A percentile compares a stretch with the other conserved stretches of the same genome.
phyloP scores from a whole-genome alignment of 2,888 invertebrate species.

The Rhingia campestris region DNA sequence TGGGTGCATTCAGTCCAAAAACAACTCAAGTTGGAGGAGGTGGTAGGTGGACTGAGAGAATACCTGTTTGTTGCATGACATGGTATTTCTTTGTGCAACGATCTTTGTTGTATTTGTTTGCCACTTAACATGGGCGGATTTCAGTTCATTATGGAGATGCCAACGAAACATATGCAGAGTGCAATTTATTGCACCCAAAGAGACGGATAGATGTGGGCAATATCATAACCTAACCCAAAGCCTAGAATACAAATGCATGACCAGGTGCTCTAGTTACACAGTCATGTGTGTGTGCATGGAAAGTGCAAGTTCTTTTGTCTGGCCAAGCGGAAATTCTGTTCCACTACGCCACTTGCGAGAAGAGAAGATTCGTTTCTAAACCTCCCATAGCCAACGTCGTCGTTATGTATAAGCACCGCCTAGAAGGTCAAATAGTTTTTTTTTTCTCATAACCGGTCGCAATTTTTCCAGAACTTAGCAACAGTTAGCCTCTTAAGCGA shows the following conservation, averaged over 20 bases:
- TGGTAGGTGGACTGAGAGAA: constrained; percentile 17
- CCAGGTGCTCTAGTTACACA: neutral
- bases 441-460: constrained; percentile 26
- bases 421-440: constrained; percentile 39
- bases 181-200: neutral
- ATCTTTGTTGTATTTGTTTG: neutral
- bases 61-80: constrained; percentile 50
- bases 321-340: constrained; percentile 26
- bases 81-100: constrained; percentile 52
- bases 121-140: constrained; percentile 27
- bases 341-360: neutral
- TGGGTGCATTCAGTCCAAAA: constrained; percentile 21
- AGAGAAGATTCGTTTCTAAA: neutral
- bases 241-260: neutral
- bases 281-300: constrained; percentile 1
- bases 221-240: constrained; percentile 4
- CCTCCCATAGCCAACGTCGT: neutral
- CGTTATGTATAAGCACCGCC: constrained; percentile 29
- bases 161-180: neutral
- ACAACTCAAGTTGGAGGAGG: constrained; percentile 11
- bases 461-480: constrained; percentile 45
- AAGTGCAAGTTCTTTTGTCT: constrained; percentile 27
- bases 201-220: constrained; percentile 28
- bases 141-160: constrained; percentile 21
- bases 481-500: constrained; percentile 15